A percentile compares a stretch with the other conserved stretches of the same genome.
Evolutionary conservation across 2,797 vertebrate genomes (phyloP).

Genomic region (Gallinago solitaria): DNA sequence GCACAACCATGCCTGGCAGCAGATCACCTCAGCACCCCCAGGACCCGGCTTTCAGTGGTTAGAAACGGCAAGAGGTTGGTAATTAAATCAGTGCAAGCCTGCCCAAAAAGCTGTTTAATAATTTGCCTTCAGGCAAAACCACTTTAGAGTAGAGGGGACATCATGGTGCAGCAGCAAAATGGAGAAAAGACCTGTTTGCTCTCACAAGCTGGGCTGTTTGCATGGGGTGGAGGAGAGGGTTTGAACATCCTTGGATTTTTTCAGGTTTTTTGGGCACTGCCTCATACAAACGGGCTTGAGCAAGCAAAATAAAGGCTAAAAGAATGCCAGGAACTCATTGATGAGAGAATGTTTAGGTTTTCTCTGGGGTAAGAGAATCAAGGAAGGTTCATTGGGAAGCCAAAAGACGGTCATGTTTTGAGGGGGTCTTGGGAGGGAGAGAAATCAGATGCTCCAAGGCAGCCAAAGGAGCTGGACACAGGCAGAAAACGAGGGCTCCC

Average conservation of each 20-base stretch:
- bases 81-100: background rate
- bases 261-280: background rate
- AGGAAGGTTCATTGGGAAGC: background rate
- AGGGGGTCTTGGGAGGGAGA: background rate
- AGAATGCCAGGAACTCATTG: background rate
- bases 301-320: background rate
- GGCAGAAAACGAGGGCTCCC: background rate
- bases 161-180: background rate
- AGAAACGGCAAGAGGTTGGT: background rate
- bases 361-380: background rate
- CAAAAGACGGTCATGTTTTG: background rate
- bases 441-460: background rate
- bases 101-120: background rate
- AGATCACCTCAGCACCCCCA: background rate
- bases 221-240: background rate
- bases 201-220: background rate
- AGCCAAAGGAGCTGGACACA: background rate
- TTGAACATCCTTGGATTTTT: background rate
- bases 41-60: background rate
- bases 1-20: background rate
- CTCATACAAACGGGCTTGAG: background rate
- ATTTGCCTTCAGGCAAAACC: background rate
- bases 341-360: background rate
- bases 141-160: background rate
- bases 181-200: background rate